Evolutionary conservation across 2,113 vertebrate species (phyloP).

Genomic region (Bufo gargarizans): DNA sequence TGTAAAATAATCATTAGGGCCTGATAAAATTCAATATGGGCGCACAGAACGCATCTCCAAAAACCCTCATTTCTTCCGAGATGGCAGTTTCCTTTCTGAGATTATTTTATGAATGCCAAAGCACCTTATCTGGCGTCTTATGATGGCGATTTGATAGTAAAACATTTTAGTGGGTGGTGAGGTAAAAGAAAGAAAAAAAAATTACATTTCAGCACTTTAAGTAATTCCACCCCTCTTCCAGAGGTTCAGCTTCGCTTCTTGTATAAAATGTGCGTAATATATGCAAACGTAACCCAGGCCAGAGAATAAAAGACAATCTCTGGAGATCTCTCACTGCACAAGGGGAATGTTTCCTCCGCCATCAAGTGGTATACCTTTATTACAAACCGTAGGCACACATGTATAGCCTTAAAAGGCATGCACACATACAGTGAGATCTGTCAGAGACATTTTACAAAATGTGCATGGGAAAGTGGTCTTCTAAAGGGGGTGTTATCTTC

Average conservation of each 20-base stretch:
- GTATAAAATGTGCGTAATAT: slow-evolving; percentile 13
- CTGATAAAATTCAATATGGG: slow-evolving; percentile 77
- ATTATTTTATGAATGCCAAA: slow-evolving; percentile 63
- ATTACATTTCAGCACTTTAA: slow-evolving; percentile 22
- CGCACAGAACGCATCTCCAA: slow-evolving; percentile 50
- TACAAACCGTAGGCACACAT: not conserved
- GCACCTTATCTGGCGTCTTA: slow-evolving; percentile 32
- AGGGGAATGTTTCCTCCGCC: not conserved
- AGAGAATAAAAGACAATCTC: not conserved
- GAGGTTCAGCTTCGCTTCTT: not conserved
- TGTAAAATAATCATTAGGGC: slow-evolving; percentile 82
- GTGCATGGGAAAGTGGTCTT: no score
- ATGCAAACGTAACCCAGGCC: slow-evolving; percentile 12
- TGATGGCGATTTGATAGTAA: slow-evolving; percentile 18
- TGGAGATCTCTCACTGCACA: slow-evolving; percentile 7
- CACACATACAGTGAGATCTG: not conserved
- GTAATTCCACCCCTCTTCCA: slow-evolving; percentile 6
- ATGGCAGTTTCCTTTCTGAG: slow-evolving; percentile 61
- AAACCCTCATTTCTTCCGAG: slow-evolving; percentile 64
- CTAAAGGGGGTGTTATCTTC: no score
- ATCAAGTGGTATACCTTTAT: slow-evolving; percentile 21
- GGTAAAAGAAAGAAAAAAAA: slow-evolving; percentile 1
- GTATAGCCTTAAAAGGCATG: not conserved
- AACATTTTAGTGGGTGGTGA: slow-evolving; percentile 41
- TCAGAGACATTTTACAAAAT: not conserved